phyloP scores from a whole-genome alignment of 2,113 vertebrate species.

The Cynopterus brachyotis region DNA sequence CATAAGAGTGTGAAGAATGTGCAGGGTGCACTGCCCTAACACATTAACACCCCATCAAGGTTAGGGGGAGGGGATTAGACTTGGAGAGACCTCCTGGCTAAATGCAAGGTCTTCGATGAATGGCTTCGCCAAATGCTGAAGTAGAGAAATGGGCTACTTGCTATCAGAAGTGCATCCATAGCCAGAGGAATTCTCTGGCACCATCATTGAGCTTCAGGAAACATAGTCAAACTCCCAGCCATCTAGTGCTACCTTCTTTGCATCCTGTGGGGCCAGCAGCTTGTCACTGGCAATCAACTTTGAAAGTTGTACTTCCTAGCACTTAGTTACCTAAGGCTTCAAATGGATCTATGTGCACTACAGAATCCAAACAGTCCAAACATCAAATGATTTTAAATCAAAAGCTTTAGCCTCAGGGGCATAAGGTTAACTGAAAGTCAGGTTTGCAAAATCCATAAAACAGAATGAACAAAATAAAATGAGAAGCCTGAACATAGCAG shows the following conservation, averaged over 20 bases:
- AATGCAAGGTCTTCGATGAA: neutral
- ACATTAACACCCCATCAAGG: neutral
- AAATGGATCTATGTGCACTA: neutral
- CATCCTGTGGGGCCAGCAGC: neutral
- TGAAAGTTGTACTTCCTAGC: neutral
- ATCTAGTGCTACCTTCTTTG: neutral
- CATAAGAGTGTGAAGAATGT: neutral
- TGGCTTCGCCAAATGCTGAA: neutral
- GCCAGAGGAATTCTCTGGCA: neutral
- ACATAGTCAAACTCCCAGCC: neutral
- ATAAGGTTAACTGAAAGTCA: constrained; percentile 59
- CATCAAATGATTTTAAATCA: constrained; percentile 53
- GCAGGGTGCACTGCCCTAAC: neutral
- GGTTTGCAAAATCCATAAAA: constrained; percentile 51
- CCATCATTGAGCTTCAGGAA: neutral
- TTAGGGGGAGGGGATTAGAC: neutral
- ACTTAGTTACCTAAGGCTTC: neutral
- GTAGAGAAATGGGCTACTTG: neutral
- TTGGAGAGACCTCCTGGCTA: neutral
- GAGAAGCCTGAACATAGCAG: neutral
- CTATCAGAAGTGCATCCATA: accelerated
- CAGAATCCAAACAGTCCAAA: neutral
- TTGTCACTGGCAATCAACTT: neutral
- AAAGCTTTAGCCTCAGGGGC: constrained; percentile 35
- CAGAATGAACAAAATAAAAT: constrained; percentile 52